Evolutionary conservation across 2,113 vertebrate genomes (phyloP).

Genomic region (Prietella phreatophila): DNA sequence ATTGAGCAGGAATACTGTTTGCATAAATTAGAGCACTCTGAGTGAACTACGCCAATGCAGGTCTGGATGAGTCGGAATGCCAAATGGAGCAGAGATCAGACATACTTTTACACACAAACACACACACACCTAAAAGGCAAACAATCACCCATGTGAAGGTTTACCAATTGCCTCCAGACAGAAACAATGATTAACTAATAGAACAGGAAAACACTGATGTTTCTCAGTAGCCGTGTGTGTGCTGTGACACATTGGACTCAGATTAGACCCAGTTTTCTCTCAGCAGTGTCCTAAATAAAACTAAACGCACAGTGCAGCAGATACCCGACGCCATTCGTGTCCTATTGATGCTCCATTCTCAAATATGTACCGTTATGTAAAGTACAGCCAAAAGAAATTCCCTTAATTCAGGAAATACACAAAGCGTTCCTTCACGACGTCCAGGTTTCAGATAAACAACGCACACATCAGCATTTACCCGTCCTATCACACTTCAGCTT

Average conservation of each 20-base stretch:
- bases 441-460: background rate
- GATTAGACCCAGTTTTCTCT: constrained; percentile 17
- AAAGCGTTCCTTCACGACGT: background rate
- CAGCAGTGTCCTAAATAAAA: constrained; percentile 30
- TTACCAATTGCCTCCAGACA: constrained; percentile 9
- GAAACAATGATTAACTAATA: constrained; percentile 43
- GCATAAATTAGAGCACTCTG: constrained; percentile 42
- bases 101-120: constrained; percentile 6
- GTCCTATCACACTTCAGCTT: too few relatives aligned
- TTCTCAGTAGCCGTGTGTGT: background rate
- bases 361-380: background rate
- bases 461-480: background rate
- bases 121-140: constrained; percentile 27
- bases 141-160: constrained; percentile 25
- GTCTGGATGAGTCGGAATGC: background rate
- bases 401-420: background rate
- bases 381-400: background rate
- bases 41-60: constrained; percentile 7
- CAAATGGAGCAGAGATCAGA: constrained; percentile 17
- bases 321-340: background rate
- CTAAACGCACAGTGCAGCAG: background rate
- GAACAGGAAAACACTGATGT: background rate
- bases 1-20: constrained; percentile 22
- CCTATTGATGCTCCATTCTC: background rate
- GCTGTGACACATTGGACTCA: background rate